A percentile compares a stretch with the other conserved stretches of the same genome.
Evolutionary conservation across 2,113 vertebrate species (phyloP).

Genomic region (Xenus cinereus): DNA sequence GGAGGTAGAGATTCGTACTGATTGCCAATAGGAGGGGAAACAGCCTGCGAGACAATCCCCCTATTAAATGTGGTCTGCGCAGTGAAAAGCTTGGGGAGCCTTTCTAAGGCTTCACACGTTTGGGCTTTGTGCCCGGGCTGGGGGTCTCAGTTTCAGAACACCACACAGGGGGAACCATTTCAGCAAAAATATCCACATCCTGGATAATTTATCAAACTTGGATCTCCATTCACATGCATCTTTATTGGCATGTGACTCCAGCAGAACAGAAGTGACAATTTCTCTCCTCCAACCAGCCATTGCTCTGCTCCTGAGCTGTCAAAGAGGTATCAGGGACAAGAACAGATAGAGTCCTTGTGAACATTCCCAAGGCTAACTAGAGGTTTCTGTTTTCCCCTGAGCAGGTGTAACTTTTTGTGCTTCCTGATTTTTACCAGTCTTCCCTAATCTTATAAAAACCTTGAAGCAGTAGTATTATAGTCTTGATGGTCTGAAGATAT

Average conservation of each 20-base stretch:
- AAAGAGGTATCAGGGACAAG: background rate
- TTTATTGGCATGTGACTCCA: background rate
- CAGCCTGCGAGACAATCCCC: slow-evolving; percentile 10
- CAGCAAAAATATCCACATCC: background rate
- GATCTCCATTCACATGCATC: background rate
- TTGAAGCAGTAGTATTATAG: background rate
- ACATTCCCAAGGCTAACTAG: background rate
- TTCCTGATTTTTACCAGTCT: background rate
- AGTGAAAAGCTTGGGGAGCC: slow-evolving; percentile 33
- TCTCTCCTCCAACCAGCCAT: background rate
- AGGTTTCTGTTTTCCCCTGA: background rate
- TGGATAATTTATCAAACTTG: background rate
- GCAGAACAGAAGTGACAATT: background rate
- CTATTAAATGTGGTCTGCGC: slow-evolving; percentile 26
- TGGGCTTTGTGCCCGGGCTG: slow-evolving; percentile 6
- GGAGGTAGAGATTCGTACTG: background rate
- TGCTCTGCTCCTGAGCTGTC: background rate
- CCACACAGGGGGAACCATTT: background rate
- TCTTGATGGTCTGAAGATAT: background rate
- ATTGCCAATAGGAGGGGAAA: slow-evolving; percentile 17
- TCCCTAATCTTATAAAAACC: background rate
- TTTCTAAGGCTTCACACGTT: background rate
- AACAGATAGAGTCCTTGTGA: background rate
- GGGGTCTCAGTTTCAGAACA: background rate
- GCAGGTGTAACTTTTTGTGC: background rate